phyloP scores from a whole-genome alignment of 2,888 invertebrate species.

The Cerceris rybyensis region DNA sequence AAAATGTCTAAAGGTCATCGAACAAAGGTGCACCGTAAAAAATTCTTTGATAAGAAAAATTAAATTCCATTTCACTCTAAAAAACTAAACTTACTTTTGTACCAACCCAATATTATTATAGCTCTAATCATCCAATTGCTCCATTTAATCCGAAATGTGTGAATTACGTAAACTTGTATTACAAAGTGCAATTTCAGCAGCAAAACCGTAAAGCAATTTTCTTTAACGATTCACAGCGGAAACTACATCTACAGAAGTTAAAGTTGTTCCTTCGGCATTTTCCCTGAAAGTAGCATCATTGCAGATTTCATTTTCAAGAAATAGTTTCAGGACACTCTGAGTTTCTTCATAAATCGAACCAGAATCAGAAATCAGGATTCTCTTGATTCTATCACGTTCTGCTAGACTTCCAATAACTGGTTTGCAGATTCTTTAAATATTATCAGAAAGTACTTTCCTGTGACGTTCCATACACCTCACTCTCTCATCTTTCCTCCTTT shows the following conservation, averaged over 20 bases:
- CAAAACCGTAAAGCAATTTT: slow-evolving; percentile 82
- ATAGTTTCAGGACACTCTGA: slow-evolving; percentile 83
- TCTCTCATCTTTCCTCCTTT: slow-evolving; percentile 63
- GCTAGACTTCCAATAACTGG: slow-evolving; percentile 90
- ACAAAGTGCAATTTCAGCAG: background rate
- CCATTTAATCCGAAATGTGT: slow-evolving; percentile 40
- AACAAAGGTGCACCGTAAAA: too few species aligned
- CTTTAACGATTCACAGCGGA: slow-evolving; percentile 85
- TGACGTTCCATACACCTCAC: slow-evolving; percentile 59
- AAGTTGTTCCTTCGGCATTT: slow-evolving; percentile 83
- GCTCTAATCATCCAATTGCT: too few species aligned
- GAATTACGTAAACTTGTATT: slow-evolving; percentile 2
- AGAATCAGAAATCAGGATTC: slow-evolving; percentile 84
- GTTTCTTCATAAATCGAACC: slow-evolving; percentile 86
- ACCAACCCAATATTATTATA: too few species aligned
- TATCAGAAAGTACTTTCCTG: slow-evolving; percentile 87
- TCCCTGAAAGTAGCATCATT: slow-evolving; percentile 85
- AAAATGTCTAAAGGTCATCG: too few species aligned
- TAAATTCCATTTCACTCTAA: too few species aligned
- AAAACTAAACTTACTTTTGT: too few species aligned
- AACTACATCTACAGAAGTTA: slow-evolving; percentile 86
- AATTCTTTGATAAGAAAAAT: too few species aligned
- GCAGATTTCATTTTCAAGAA: slow-evolving; percentile 85
- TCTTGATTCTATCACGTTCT: slow-evolving; percentile 80
- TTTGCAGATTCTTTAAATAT: slow-evolving; percentile 91